Evolutionary conservation across 2,797 vertebrate species (phyloP), one percentile per base, ranked within the genome.

Genomic region (Hoplostethus mediterraneus): DNA sequence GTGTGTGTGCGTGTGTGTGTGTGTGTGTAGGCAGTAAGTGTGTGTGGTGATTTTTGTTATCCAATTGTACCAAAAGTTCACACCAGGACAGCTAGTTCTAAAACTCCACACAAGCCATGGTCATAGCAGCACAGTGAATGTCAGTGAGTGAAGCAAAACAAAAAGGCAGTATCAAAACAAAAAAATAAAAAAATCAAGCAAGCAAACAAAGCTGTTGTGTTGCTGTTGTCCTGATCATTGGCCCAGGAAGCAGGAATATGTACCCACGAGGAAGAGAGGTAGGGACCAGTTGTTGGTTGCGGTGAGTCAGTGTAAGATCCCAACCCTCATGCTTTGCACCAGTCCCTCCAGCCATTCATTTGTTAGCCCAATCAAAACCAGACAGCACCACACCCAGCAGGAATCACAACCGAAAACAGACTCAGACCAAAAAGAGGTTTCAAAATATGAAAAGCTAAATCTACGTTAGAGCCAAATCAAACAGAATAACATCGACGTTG

Each of bases 171-270:
- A 17, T 31, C 58, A 61, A 47, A 53, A n/a, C n/a, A n/a, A n/a
- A n/a, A n/a, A n/a, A n/a, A n/a, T n/a, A n/a, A n/a, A 28, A 64
- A 74, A 75, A 57, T 80, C 65, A 81, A 84, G 84, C 87, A 84
- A 80, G 90, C 81, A 89, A 80, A 84, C 49, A 81, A 86, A 87
- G 87, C 84, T 31, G 77, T 68, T 77, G 85, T 78, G 75, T 77
- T 78, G 80, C 71, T 62, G 71, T 60, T 62, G 69, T 65, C 63
- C 75, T 44, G 8, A 16, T 80, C 64, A 48, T 53, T 69, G 80
- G 73, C 58, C 14, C 36, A 83, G 60, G 55, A 81, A 74, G 72
- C 66, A 75, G 56, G 49, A 28, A 57, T 67, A 55, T 33, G 67
- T 47, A 68, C 63, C 71, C 36, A 64, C 49, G 64, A 78, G 57